Percentiles rank a stretch among this genome's conserved stretches.
Conservation (phyloP, 2,888 invertebrate genomes). For the Drosophila histrio region DNA sequence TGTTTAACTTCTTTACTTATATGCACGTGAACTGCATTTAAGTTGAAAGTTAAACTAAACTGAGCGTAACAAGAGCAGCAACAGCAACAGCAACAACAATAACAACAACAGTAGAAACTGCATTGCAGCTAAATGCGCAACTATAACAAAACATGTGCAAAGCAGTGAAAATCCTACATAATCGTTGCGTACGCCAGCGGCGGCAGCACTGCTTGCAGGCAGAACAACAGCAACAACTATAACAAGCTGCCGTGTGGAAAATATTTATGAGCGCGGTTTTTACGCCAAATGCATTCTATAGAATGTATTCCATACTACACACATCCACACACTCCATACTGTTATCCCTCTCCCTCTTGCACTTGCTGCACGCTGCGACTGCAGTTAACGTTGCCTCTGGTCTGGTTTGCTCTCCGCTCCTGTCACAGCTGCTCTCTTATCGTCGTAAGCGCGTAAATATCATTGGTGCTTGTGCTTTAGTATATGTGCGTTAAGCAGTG, state of each 20-base stretch:
- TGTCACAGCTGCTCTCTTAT: slow-evolving; percentile 19
- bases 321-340: not conserved
- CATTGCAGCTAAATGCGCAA: slow-evolving; percentile 25
- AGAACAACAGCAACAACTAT: slow-evolving; percentile 26
- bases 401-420: not conserved
- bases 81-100: not conserved
- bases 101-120: not conserved
- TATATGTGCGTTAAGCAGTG: slow-evolving; percentile 61
- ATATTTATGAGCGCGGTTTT: slow-evolving; percentile 75
- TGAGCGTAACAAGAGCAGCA: slow-evolving; percentile 22
- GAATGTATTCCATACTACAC: slow-evolving; percentile 25
- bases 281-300: slow-evolving; percentile 72
- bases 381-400: not conserved
- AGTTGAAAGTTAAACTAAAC: slow-evolving; percentile 51
- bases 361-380: not conserved
- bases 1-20: not conserved
- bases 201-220: slow-evolving; percentile 49
- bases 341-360: not conserved
- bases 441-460: slow-evolving; percentile 55
- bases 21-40: slow-evolving; percentile 37
- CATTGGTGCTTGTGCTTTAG: slow-evolving; percentile 22
- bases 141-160: slow-evolving; percentile 47
- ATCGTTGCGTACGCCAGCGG: slow-evolving; percentile 53
- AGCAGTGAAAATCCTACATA: slow-evolving; percentile 70
- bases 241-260: slow-evolving; percentile 67